phyloP scores from a whole-genome alignment of 2,888 invertebrate genomes.

The Stenolophus ochropezus region DNA sequence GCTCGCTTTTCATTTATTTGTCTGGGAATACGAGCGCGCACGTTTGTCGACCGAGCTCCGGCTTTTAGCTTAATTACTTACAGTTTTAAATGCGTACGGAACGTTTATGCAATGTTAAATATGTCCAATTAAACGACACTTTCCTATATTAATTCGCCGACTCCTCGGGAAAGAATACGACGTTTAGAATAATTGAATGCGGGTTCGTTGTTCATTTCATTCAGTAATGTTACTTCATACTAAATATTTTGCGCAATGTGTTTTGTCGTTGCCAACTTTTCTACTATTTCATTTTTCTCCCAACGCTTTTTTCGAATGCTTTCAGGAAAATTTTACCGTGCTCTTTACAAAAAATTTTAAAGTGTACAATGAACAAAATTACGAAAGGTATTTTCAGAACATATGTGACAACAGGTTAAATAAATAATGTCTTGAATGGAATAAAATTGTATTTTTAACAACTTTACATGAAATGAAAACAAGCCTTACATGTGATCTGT shows the following conservation, averaged over 20 bases:
- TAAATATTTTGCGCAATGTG: neutral
- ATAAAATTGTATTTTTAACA: too few relatives aligned
- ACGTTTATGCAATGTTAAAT: constrained; percentile 48
- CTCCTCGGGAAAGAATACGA: constrained; percentile 1
- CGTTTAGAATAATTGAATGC: constrained; percentile 18
- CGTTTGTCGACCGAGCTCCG: constrained; percentile 20
- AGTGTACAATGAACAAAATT: too few relatives aligned
- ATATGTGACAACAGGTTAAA: too few relatives aligned
- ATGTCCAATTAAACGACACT: constrained; percentile 53
- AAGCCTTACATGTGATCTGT: too few relatives aligned
- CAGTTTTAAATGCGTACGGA: constrained; percentile 54
- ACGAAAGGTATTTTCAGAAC: too few relatives aligned
- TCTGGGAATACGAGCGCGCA: constrained; percentile 10
- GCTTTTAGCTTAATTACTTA: constrained; percentile 59
- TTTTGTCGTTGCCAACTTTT: neutral
- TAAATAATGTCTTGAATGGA: too few relatives aligned
- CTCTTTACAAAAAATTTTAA: too few relatives aligned
- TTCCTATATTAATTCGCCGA: constrained; percentile 40
- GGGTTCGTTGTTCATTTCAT: constrained; percentile 12
- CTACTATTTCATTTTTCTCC: neutral
- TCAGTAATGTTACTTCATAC: neutral
- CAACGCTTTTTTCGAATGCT: neutral
- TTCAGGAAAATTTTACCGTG: neutral
- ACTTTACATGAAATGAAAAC: too few relatives aligned
- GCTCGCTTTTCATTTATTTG: constrained; percentile 42